These are phyloP conservation scores for Nipponia nippon DNA, from an alignment of 2,113 vertebrate genomes.

Conservation along the genomic window DNA sequence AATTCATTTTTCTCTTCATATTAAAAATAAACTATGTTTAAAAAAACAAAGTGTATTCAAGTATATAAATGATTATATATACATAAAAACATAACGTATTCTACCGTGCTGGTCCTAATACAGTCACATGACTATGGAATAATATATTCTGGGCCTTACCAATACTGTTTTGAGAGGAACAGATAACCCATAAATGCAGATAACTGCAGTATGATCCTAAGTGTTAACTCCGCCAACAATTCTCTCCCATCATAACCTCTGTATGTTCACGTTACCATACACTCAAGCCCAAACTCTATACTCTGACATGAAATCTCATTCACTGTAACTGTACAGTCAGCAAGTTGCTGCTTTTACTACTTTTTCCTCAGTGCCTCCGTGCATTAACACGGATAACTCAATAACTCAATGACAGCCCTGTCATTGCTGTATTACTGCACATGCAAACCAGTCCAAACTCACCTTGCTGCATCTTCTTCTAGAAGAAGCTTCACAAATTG, in stretches of 20 bases:
- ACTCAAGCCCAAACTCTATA: not conserved
- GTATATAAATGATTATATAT: not conserved
- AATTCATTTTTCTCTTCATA: not conserved
- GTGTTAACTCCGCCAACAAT: not conserved
- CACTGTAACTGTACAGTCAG: not conserved
- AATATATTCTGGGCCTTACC: not conserved
- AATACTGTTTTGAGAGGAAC: not conserved
- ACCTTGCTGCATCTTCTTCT: constrained; percentile 93
- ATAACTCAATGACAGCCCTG: not conserved
- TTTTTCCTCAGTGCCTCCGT: not conserved
- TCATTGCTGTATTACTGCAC: not conserved
- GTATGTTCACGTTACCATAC: not conserved
- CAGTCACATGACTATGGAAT: not conserved
- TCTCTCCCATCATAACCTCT: not conserved
- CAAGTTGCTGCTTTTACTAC: not conserved
- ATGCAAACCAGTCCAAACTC: not conserved
- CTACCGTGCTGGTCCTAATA: not conserved
- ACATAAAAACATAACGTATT: not conserved
- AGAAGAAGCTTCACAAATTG: constrained; percentile 94
- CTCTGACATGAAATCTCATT: not conserved
- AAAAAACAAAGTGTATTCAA: not conserved
- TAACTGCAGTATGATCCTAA: not conserved
- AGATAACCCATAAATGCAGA: not conserved
- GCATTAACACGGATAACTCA: not conserved
- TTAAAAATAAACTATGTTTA: not conserved